Evolutionary conservation across 2,113 vertebrate genomes (phyloP), one percentile per base, ranked within the genome.

Genomic region (Ancistrus triradiatus): DNA sequence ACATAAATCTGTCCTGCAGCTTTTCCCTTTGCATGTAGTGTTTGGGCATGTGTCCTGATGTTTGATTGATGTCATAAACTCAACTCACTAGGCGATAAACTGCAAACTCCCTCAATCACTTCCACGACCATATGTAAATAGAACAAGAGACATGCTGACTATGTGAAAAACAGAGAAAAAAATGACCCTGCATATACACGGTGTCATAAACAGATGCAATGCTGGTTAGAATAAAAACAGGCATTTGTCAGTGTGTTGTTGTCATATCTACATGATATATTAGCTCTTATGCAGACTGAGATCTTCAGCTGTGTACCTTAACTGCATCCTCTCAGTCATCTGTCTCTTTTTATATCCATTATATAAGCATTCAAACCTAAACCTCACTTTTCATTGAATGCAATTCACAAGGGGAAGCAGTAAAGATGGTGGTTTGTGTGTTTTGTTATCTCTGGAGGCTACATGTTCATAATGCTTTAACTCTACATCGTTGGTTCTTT

Each of bases 1-100:
- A 13, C 10, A 56, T 66, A 61, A 55, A 64, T 69, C 38, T 53
- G 2, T 2, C 7, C 4, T 4, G n/a, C n/a, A 31, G 14, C 7
- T 6, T 17, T 28, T 14, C 2, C 2, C 17, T 7, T 3, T 4
- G 9, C n/a, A 18, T 4, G n/a, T 6, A 10, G 28, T 1, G 14
- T n/a, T 10, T 3, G 14, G 22, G 59, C 31, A 4, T 17, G 18
- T 40, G 35, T 14, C 33, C 18, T 28, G 25, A 50, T 40, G 47
- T 62, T 24, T 31, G 27, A 31, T 31, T 7, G 27, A 31, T 7
- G 27, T 31, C 27, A 31, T 3, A 7, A 31, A 31, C 27, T 31
- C 3, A 31, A 4, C 27, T 31, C 7, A 31, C 27, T 31, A 31
- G 27, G 3, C 7, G 27, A 4, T 31, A 31, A 31, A 31, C 27